These are phyloP conservation scores for Lithophane ornitopus DNA, from an alignment of 2,888 invertebrate species.

Conservation along the genomic window DNA sequence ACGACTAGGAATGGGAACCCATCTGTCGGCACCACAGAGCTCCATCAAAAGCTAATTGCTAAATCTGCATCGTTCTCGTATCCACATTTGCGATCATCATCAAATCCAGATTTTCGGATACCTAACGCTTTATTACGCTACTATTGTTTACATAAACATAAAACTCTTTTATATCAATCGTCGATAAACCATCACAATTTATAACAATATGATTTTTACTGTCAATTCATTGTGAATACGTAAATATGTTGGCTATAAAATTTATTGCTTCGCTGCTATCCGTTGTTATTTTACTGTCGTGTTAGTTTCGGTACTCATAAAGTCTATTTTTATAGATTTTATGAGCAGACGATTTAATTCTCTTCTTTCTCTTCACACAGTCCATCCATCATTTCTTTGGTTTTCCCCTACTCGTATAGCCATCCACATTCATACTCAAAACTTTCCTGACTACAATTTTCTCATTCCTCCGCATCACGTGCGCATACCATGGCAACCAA, in stretches of 20 bases:
- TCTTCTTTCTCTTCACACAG: too few relatives aligned
- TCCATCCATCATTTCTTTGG: too few relatives aligned
- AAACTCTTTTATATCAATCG: conserved; percentile 52
- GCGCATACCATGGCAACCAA: too few relatives aligned
- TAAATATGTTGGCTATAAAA: conserved; percentile 51
- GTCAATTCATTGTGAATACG: conserved; percentile 40
- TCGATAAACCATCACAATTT: conserved; percentile 40
- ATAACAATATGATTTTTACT: conserved; percentile 59
- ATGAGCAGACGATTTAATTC: too few relatives aligned
- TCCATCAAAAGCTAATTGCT: conserved; percentile 4
- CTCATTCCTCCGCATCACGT: too few relatives aligned
- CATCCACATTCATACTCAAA: too few relatives aligned
- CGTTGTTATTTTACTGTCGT: conserved; percentile 41
- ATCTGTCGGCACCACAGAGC: conserved; percentile 7
- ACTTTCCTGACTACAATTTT: too few relatives aligned
- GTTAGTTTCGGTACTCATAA: conserved; percentile 53
- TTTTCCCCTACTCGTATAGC: too few relatives aligned
- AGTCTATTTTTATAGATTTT: too few relatives aligned
- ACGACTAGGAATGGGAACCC: not conserved
- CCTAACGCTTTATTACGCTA: not conserved
- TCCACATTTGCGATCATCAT: conserved; percentile 20
- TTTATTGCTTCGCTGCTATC: conserved; percentile 39
- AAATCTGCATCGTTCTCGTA: not conserved
- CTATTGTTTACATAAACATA: conserved; percentile 34
- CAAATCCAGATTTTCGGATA: conserved; percentile 24